Conservation (phyloP, 2,113 vertebrate genomes). For the Paraplagusia blochii region DNA sequence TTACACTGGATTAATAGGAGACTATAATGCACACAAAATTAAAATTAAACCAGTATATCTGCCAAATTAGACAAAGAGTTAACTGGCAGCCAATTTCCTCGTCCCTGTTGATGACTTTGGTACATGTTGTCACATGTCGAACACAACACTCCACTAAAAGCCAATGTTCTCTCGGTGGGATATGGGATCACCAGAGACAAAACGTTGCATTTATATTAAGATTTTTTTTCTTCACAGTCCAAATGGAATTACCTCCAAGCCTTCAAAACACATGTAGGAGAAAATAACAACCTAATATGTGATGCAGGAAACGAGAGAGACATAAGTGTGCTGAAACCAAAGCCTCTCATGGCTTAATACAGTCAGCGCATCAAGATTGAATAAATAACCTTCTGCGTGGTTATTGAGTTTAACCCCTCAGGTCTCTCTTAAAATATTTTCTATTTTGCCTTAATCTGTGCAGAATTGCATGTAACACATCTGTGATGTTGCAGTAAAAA, state of each 20-base stretch:
- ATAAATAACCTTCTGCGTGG: too few species aligned
- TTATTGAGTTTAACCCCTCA: slow-evolving; percentile 1
- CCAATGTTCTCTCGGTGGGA: slow-evolving; percentile 18
- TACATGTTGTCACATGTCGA: slow-evolving; percentile 8
- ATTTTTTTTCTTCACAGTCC: neutral
- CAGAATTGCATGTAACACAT: slow-evolving; percentile 41
- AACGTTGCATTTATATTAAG: neutral
- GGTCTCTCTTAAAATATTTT: slow-evolving; percentile 33
- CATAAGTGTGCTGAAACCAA: neutral
- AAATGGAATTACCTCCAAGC: slow-evolving; percentile 6
- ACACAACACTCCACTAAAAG: slow-evolving; percentile 22
- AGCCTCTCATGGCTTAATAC: neutral
- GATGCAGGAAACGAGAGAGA: neutral
- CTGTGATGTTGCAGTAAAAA: slow-evolving; percentile 50
- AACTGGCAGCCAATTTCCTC: too few species aligned
- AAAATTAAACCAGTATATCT: too few species aligned
- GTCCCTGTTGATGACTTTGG: slow-evolving; percentile 14
- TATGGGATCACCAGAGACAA: slow-evolving; percentile 24
- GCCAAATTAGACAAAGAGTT: too few species aligned
- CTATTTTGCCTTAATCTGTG: slow-evolving; percentile 43
- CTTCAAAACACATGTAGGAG: neutral
- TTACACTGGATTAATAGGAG: too few species aligned
- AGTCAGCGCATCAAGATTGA: too few species aligned
- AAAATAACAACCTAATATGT: slow-evolving; percentile 7
- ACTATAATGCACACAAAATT: too few species aligned